Percentiles rank a stretch among this genome's conserved stretches.
phyloP scores from a whole-genome alignment of 2,888 invertebrate species.

The Troilus luridus region DNA sequence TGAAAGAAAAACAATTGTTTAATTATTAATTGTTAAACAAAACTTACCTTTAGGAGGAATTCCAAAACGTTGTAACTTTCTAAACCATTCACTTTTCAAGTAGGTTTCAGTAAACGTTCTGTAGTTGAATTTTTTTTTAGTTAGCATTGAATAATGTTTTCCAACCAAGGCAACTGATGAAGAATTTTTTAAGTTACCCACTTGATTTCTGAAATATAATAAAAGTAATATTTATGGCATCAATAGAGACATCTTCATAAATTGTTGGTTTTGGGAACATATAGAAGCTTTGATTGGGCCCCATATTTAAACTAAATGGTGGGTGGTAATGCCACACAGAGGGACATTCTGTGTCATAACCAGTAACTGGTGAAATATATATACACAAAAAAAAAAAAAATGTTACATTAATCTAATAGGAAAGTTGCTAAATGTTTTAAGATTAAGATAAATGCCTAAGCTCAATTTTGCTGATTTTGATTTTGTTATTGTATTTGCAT shows the following conservation, averaged over 20 bases:
- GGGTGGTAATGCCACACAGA: too few relatives aligned
- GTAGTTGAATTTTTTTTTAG: conserved; percentile 64
- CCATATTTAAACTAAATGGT: too few relatives aligned
- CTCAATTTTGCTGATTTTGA: too few relatives aligned
- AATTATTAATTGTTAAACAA: neutral
- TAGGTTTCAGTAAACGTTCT: conserved; percentile 66
- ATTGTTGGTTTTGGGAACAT: too few relatives aligned
- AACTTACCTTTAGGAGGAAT: conserved; percentile 67
- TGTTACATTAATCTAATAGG: too few relatives aligned
- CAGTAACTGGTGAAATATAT: too few relatives aligned
- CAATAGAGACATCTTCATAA: neutral
- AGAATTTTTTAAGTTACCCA: conserved; percentile 39
- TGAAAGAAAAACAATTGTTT: neutral
- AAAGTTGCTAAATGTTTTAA: too few relatives aligned
- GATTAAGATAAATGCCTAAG: too few relatives aligned
- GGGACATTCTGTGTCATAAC: too few relatives aligned
- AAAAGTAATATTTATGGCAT: neutral
- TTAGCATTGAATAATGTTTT: conserved; percentile 62
- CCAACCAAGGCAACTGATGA: conserved; percentile 51
- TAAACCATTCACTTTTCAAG: conserved; percentile 67
- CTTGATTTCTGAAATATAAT: conserved; percentile 18
- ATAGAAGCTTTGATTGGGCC: too few relatives aligned
- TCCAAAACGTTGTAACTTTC: conserved; percentile 67
- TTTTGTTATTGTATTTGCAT: too few relatives aligned
- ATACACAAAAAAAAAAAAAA: too few relatives aligned